Conservation (phyloP, 2,113 vertebrate species). For the Amazona guildingii region DNA sequence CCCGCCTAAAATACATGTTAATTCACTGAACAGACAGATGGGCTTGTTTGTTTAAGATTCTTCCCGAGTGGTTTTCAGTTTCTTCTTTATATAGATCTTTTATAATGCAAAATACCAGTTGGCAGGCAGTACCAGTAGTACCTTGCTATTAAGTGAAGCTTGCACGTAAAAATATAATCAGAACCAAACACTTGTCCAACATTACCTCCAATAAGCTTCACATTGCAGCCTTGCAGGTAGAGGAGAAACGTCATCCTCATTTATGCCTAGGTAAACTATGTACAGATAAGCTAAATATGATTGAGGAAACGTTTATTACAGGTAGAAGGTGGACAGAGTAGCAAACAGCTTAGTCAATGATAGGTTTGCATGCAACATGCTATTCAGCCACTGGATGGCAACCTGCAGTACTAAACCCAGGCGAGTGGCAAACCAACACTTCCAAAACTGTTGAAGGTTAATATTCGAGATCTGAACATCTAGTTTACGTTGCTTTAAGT, state of each 20-base stretch:
- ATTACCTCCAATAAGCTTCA: background rate
- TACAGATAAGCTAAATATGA: background rate
- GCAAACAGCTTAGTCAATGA: background rate
- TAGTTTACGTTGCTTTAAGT: background rate
- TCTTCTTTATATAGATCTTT: background rate
- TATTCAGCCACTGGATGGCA: background rate
- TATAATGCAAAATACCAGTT: slow-evolving; percentile 40
- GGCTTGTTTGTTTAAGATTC: slow-evolving; percentile 45
- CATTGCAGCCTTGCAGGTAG: background rate
- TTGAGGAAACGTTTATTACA: background rate
- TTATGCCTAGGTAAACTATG: background rate
- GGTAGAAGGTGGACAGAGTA: background rate
- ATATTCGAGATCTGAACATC: background rate
- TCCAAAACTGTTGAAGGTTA: background rate
- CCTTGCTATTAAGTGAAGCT: background rate
- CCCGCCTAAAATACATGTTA: background rate
- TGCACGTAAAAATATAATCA: background rate
- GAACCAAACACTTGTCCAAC: background rate
- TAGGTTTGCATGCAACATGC: background rate
- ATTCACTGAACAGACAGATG: slow-evolving; percentile 50
- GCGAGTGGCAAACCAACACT: background rate
- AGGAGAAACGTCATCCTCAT: background rate
- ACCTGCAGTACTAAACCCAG: background rate
- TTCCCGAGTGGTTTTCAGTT: slow-evolving; percentile 16
- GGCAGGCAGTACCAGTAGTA: background rate